Evolutionary conservation across 2,888 invertebrate genomes (phyloP), one percentile per base, ranked within the genome.

Genomic region (Agrenia bidenticulata): DNA sequence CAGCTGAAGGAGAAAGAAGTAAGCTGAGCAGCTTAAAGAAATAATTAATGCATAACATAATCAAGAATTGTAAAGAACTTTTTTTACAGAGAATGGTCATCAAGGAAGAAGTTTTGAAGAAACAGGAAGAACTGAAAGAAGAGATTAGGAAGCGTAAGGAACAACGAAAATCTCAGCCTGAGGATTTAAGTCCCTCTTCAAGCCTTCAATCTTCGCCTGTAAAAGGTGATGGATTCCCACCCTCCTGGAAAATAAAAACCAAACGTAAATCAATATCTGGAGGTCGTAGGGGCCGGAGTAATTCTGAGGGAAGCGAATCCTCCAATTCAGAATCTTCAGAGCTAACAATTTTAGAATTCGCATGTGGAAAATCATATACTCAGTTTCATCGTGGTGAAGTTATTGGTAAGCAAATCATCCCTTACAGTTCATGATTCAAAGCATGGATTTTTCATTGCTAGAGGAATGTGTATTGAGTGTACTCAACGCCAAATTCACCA

Each of bases 381-480:
- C 83, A 87, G 74, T 85, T 92, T 23, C 87, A 87, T 76, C 84
- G 89, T 51, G 90, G 91, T 2, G 86, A 86, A 77, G 91, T 92
- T 79, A 81, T 92, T 73, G 88, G 88, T 88, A 80, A 79, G 78
- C 77, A 13, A 1, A 21, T n/a, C 41, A 61, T 68, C 23, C 26
- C 15, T 39, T n/a, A n/a, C n/a, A n/a, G n/a, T n/a, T n/a, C n/a
- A n/a, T n/a, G n/a, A n/a, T n/a, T n/a, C n/a, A n/a, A n/a, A n/a
- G n/a, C 19, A 45, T 15, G 9, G 15, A 9, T 45, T 45, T 19
- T 17, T 17, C 19, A 5, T 45, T 45, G 15, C n/a, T n/a, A n/a
- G n/a, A n/a, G n/a, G n/a, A n/a, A n/a, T n/a, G 24, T 17, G 37
- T 1, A 23, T n/a, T 23, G 23, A 13, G 13, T 17, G 54, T 19